Evolutionary conservation across 2,888 invertebrate genomes (phyloP).

Genomic region (Trichacis sp.): DNA sequence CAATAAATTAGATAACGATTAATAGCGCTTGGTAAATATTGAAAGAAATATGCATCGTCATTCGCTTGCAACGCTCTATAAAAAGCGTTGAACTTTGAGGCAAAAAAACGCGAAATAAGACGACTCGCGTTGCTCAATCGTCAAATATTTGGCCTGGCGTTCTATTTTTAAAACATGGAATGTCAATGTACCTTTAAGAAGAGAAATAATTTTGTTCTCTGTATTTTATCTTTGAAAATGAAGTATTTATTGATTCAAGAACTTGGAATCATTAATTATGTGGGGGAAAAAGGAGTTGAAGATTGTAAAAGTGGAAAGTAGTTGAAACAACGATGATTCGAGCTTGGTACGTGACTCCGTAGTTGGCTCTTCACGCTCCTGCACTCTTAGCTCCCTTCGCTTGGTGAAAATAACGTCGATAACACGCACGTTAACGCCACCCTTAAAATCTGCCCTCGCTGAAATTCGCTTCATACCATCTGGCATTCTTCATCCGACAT

Average conservation of each 20-base stretch:
- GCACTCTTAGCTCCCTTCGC: not conserved
- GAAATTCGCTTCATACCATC: not conserved
- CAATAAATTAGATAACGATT: too few species aligned
- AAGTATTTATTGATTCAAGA: too few species aligned
- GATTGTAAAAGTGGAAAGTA: not conserved
- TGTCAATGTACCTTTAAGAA: not conserved
- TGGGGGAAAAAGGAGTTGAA: not conserved
- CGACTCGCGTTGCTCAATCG: not conserved
- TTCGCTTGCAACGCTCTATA: not conserved
- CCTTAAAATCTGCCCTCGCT: not conserved
- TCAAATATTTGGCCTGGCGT: not conserved
- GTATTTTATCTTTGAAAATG: too few species aligned
- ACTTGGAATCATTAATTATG: too few species aligned
- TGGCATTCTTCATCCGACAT: not conserved
- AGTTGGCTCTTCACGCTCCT: not conserved
- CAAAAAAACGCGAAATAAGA: slow-evolving; percentile 1
- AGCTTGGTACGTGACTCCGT: not conserved
- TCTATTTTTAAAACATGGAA: not conserved
- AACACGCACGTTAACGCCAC: not conserved
- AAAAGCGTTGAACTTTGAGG: not conserved
- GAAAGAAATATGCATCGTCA: not conserved
- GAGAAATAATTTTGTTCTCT: too few species aligned
- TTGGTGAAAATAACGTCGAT: slow-evolving; percentile 1
- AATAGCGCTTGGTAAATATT: too few species aligned
- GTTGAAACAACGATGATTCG: not conserved